Evolutionary conservation across 2,113 vertebrate genomes (phyloP), one percentile per base, ranked within the genome.

Genomic region (Ammospiza caudacuta): DNA sequence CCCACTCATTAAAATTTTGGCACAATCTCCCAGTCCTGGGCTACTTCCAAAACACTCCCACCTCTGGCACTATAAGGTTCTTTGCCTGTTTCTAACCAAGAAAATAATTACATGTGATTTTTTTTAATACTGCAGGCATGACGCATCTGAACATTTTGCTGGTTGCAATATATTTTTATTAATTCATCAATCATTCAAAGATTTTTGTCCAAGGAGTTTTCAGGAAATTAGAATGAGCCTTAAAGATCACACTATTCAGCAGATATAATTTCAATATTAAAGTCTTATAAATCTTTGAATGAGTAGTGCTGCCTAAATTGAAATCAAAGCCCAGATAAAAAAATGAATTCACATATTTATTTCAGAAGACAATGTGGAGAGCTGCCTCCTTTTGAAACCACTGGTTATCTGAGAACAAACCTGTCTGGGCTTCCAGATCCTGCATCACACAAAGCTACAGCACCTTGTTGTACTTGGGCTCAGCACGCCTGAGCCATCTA

Each of bases 151-250:
- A 76, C 4, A 63, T 92, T 76, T 75, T 95, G 43, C 43, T 83
- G 52, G 43, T 87, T 75, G 59, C 79, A 37, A 43, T 61, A 25
- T 24, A 44, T 54, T 81, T 81, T 85, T 35, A 63, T 82, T 94
- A 95, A 81, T 78, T 43, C 46, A 79, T 70, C 61, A 81, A 31
- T 87, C 62, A 96, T n/a, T 12, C 63, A 75, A 70, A 90, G n/a
- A 73, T 84, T 67, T 94, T 92, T 94, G 41, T 68, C 67, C 87
- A 83, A 96, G 63, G 81, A 51, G 21, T 64, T 95, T 85, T 89
- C 68, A 96, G 92, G 83, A 96, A 96, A 97, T 94, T 91, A 69
- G 41, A 90, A 55, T 63, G 79, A 89, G 61, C 46, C 69, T 55
- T 58, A 87, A 82, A 95, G 62, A 87, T 70, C 84, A 57, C 8